These are phyloP conservation scores for Microctenopoma steveboyesi DNA, from an alignment of 2,797 vertebrate genomes.

Conservation along the genomic window DNA sequence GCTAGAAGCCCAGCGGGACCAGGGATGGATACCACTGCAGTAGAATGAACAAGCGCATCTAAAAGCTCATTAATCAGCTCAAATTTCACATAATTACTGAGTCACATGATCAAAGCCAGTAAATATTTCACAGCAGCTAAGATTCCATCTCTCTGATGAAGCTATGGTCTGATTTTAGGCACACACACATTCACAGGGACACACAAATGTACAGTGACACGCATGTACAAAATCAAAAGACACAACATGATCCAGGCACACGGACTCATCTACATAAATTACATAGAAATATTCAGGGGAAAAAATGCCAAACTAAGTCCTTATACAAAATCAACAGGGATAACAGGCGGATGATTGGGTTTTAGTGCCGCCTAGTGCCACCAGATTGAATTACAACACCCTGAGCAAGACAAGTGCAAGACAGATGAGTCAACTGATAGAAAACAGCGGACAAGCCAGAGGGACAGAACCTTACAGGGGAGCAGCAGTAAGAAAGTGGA, in stretches of 20 bases:
- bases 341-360: slow-evolving; percentile 43
- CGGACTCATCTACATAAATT: slow-evolving; percentile 21
- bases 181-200: neutral
- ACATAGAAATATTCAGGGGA: neutral
- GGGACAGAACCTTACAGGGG: slow-evolving; percentile 39
- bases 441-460: slow-evolving; percentile 46
- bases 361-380: slow-evolving; percentile 72
- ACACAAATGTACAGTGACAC: neutral
- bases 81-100: slow-evolving; percentile 25
- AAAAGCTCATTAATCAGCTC: slow-evolving; percentile 1
- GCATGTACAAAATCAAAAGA: slow-evolving; percentile 1
- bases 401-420: slow-evolving; percentile 17
- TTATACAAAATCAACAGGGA: slow-evolving; percentile 25
- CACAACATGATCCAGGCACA: neutral
- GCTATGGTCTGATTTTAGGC: slow-evolving; percentile 11
- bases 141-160: slow-evolving; percentile 19
- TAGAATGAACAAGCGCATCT: neutral
- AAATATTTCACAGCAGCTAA: slow-evolving; percentile 38
- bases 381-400: slow-evolving; percentile 46
- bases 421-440: slow-evolving; percentile 32
- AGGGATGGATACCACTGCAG: neutral
- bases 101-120: slow-evolving; percentile 13
- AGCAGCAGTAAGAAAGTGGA: slow-evolving; percentile 22
- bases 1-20: too few relatives aligned
- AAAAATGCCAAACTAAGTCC: neutral